A percentile compares a stretch with the other conserved stretches of the same genome.
Conservation (phyloP, 1,140 invertebrate genomes). For the Lepidostoma basale region DNA sequence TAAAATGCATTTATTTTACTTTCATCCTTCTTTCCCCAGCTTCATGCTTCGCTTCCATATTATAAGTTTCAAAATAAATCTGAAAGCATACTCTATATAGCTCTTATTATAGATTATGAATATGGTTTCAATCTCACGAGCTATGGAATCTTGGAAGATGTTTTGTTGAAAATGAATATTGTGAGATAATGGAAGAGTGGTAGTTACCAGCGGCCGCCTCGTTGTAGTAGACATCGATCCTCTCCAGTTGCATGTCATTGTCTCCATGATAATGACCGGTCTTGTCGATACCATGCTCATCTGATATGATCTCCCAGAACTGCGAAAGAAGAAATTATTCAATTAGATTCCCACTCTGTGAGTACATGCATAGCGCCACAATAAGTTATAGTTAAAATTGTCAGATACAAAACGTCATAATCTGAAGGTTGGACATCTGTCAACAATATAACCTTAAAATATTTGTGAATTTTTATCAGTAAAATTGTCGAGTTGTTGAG, state of each 20-base stretch:
- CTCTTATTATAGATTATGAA: not conserved
- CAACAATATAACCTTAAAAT: no score
- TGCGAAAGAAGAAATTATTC: constrained; percentile 52
- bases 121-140: not conserved
- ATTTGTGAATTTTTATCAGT: no score
- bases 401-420: no score
- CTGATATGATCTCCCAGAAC: constrained; percentile 91
- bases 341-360: no score
- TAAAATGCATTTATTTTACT: no score
- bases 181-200: not conserved
- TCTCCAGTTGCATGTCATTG: constrained; percentile 82
- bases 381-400: no score
- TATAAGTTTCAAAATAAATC: no score
- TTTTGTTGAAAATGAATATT: not conserved
- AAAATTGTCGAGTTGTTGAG: no score
- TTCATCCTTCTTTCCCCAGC: no score
- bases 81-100: not conserved
- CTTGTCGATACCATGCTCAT: constrained; percentile 90
- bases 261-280: constrained; percentile 85
- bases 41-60: no score
- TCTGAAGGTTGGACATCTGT: no score
- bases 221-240: constrained; percentile 94
- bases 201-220: constrained; percentile 85
- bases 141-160: not conserved
- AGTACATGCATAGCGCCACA: no score